Conservation (phyloP, 1,140 invertebrate genomes). For the Hyles vespertilio region DNA sequence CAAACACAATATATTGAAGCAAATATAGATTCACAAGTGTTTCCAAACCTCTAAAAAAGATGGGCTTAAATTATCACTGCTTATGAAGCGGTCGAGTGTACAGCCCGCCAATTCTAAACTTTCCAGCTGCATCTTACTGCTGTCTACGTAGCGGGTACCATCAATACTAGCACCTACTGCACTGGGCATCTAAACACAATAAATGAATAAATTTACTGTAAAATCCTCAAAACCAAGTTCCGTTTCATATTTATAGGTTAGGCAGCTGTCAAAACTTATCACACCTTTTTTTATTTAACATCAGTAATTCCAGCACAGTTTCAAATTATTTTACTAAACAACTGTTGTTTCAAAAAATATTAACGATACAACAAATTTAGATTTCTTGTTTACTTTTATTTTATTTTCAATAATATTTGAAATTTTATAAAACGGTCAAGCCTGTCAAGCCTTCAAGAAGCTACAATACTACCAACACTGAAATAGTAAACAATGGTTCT, state of each 20-base stretch:
- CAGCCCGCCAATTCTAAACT: constrained; percentile 83
- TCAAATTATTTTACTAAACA: no score
- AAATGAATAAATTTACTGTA: not conserved
- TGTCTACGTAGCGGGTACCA: constrained; percentile 44
- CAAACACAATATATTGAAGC: not conserved
- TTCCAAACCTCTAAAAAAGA: constrained; percentile 76
- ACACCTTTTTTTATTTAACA: not conserved
- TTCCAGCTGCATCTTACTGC: constrained; percentile 78
- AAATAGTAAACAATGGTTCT: no score
- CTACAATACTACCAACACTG: no score
- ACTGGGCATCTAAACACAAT: constrained; percentile 57
- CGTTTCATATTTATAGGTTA: constrained; percentile 33
- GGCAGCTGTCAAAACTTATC: constrained; percentile 16
- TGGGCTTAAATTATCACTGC: constrained; percentile 82
- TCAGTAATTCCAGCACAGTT: not conserved
- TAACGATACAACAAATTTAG: no score
- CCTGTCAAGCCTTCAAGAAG: no score
- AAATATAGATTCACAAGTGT: not conserved
- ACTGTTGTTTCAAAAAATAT: no score
- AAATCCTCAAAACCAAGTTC: constrained; percentile 1
- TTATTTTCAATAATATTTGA: no score
- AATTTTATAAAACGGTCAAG: no score
- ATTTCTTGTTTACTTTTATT: no score
- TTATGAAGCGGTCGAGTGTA: constrained; percentile 83
- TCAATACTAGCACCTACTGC: constrained; percentile 45